phyloP scores from a whole-genome alignment of 2,113 vertebrate species.

The Alligator sinensis region DNA sequence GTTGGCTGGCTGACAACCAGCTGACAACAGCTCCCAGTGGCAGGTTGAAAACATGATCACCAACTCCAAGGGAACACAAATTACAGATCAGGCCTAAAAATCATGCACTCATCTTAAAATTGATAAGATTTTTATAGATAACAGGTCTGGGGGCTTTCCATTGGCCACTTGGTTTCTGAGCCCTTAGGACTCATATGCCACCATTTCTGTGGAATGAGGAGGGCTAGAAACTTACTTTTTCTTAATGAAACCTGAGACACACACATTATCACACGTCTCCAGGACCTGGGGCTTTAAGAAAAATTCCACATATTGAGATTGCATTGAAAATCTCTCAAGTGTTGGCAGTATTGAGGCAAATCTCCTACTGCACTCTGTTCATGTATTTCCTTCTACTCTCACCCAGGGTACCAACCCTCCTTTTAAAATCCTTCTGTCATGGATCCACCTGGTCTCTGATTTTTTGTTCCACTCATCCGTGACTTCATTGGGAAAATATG shows the following conservation, averaged over 20 bases:
- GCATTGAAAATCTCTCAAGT: background rate
- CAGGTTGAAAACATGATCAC: background rate
- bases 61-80: background rate
- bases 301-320: background rate
- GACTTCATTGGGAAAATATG: background rate
- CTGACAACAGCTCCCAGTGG: background rate
- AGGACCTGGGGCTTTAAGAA: background rate
- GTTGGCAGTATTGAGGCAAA: background rate
- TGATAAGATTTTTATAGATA: constrained; percentile 20
- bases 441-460: background rate
- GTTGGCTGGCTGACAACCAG: background rate
- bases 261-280: background rate
- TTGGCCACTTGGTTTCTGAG: background rate
- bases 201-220: background rate
- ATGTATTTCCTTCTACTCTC: background rate
- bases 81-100: background rate
- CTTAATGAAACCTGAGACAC: background rate
- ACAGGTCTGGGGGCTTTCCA: background rate
- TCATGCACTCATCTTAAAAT: constrained; percentile 9
- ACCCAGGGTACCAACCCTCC: background rate
- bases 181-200: background rate
- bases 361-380: background rate
- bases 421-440: background rate
- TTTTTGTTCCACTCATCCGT: background rate
- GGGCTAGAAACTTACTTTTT: background rate